phyloP scores from a whole-genome alignment of 2,888 invertebrate genomes.

The Ypsolopha scabrella region DNA sequence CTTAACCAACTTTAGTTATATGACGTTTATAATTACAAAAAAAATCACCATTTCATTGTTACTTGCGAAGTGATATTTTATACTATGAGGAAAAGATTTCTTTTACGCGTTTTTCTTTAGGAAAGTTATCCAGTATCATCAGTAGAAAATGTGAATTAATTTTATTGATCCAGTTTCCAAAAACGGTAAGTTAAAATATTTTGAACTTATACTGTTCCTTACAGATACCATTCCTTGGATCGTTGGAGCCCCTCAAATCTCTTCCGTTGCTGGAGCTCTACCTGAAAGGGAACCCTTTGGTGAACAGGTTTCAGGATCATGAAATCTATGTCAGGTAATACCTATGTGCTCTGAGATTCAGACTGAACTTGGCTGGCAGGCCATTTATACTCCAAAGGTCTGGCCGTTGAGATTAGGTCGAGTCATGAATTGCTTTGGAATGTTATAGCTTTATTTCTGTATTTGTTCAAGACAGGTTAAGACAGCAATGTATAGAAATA shows the following conservation, averaged over 20 bases:
- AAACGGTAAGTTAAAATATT: neutral
- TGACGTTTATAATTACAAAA: too few relatives aligned
- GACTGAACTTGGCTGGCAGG: neutral
- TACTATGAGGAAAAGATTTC: too few relatives aligned
- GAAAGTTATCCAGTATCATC: too few relatives aligned
- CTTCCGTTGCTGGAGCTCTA: slow-evolving; percentile 81
- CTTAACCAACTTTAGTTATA: too few relatives aligned
- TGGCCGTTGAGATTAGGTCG: too few relatives aligned
- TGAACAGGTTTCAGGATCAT: slow-evolving; percentile 81
- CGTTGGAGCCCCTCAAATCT: slow-evolving; percentile 76
- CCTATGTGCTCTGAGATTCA: slow-evolving; percentile 1
- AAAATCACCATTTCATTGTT: too few relatives aligned
- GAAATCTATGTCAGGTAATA: slow-evolving; percentile 87
- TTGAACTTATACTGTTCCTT: slow-evolving; percentile 18
- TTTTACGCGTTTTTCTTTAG: too few relatives aligned
- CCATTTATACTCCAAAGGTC: too few relatives aligned
- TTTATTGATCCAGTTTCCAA: neutral
- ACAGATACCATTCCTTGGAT: slow-evolving; percentile 75
- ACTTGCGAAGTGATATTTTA: too few relatives aligned
- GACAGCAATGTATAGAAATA: neutral
- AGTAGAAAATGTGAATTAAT: neutral
- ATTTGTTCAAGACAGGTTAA: neutral
- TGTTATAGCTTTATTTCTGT: too few relatives aligned
- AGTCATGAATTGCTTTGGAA: too few relatives aligned
- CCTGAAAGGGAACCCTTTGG: slow-evolving; percentile 84